These are phyloP conservation scores for Nomada fucata DNA, from an alignment of 2,888 invertebrate genomes.

Conservation along the genomic window DNA sequence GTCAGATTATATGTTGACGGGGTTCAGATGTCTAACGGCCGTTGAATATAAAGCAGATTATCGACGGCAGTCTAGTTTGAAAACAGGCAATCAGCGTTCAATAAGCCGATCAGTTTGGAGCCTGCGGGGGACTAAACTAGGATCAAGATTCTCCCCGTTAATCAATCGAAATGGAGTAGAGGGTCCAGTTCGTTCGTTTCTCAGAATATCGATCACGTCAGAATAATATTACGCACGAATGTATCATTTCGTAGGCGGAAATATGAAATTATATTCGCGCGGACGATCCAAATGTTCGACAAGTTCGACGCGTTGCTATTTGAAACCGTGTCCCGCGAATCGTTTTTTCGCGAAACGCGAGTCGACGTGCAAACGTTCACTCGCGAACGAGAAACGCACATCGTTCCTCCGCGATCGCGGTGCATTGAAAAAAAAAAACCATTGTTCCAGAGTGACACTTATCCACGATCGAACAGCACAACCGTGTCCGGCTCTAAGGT, in stretches of 20 bases:
- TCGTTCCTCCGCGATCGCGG: neutral
- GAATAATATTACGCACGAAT: neutral
- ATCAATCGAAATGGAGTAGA: constrained; percentile 31
- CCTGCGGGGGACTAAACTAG: constrained; percentile 13
- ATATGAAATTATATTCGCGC: neutral
- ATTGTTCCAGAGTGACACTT: neutral
- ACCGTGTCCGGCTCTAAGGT: constrained; percentile 15
- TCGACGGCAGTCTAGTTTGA: constrained; percentile 13
- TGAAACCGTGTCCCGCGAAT: too few relatives aligned
- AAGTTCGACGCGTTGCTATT: too few relatives aligned
- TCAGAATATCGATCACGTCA: constrained; percentile 3
- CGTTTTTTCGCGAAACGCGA: too few relatives aligned
- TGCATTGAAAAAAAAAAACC: neutral
- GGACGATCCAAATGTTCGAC: too few relatives aligned
- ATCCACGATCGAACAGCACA: neutral
- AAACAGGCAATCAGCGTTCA: constrained; percentile 45
- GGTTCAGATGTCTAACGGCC: constrained; percentile 18
- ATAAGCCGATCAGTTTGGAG: constrained; percentile 51
- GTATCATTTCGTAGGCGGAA: neutral
- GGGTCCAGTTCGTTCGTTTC: neutral
- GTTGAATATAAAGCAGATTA: constrained; percentile 50
- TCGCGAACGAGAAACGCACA: neutral
- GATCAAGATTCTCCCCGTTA: constrained; percentile 17
- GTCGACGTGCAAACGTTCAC: too few relatives aligned
- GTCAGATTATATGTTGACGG: constrained; percentile 24